Evolutionary conservation across 2,797 vertebrate genomes (phyloP).

Genomic region (Fistularia commersonii): DNA sequence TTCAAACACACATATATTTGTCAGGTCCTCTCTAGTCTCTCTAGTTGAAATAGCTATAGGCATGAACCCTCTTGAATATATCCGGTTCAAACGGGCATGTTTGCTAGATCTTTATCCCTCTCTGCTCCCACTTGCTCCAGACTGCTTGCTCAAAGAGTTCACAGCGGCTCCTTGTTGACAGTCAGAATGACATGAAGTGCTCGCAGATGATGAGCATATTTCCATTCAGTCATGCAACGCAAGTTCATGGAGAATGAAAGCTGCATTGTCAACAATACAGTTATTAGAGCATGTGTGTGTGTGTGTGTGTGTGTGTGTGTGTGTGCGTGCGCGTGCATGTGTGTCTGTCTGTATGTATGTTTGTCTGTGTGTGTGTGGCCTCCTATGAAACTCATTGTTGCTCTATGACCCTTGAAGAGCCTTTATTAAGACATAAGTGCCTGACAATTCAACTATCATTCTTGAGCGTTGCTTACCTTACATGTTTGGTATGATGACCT

Average conservation of each 20-base stretch:
- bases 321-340: not conserved
- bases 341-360: constrained; percentile 8
- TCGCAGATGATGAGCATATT: constrained; percentile 27
- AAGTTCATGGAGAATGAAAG: constrained; percentile 8
- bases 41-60: constrained; percentile 52
- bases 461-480: constrained; percentile 35
- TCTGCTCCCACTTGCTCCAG: constrained; percentile 15
- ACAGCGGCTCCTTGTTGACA: constrained; percentile 45
- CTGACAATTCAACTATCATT: constrained; percentile 40
- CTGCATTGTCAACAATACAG: constrained; percentile 19
- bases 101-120: constrained; percentile 46
- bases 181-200: constrained; percentile 40
- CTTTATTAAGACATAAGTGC: constrained; percentile 15
- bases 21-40: constrained; percentile 44
- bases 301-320: constrained; percentile 6
- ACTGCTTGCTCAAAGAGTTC: constrained; percentile 58
- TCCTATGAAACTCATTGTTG: constrained; percentile 6
- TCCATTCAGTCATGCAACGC: constrained; percentile 30
- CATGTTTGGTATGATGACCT: constrained; percentile 34
- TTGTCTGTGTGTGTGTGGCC: constrained; percentile 8
- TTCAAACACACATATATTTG: constrained; percentile 70
- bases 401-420: constrained; percentile 11
- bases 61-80: constrained; percentile 54
- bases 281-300: constrained; percentile 25
- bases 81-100: constrained; percentile 70